These are phyloP conservation scores for Peromyscus aztecus DNA, from an alignment of 2,797 vertebrate species.

Conservation along the genomic window DNA sequence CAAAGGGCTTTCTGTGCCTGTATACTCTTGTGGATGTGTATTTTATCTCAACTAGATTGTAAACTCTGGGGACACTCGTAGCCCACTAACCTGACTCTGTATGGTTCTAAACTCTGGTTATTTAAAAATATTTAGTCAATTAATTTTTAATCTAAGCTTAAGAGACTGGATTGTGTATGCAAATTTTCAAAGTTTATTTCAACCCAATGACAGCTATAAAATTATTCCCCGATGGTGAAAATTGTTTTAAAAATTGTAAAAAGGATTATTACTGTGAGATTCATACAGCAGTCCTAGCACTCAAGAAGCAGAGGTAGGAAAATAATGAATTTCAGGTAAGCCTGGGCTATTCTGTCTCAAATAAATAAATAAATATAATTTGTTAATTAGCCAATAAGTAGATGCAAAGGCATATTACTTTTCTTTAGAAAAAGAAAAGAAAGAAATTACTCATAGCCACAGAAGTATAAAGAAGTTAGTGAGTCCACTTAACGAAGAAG, in stretches of 20 bases:
- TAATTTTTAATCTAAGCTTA: not conserved
- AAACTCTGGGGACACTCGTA: not conserved
- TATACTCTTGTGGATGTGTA: not conserved
- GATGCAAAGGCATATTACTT: not conserved
- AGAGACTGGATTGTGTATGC: not conserved
- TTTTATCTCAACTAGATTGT: not conserved
- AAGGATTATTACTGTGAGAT: not conserved
- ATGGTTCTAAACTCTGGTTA: not conserved
- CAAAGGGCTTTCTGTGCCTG: not conserved
- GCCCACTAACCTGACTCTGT: not conserved
- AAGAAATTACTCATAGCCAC: not conserved
- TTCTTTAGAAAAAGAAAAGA: not conserved
- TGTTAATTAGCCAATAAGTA: not conserved
- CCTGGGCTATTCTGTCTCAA: not conserved
- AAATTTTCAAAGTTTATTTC: slow-evolving; percentile 15
- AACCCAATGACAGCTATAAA: not conserved
- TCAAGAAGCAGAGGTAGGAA: not conserved
- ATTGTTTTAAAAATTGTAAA: not conserved
- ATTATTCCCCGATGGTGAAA: not conserved
- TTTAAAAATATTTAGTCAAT: slow-evolving; percentile 24
- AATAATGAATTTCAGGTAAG: not conserved
- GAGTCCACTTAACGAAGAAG: not conserved
- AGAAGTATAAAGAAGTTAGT: not conserved
- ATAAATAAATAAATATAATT: not conserved
- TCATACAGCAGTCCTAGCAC: not conserved